These are phyloP conservation scores for Enteromius treurensis DNA, from an alignment of 2,797 vertebrate species.

Conservation along the genomic window DNA sequence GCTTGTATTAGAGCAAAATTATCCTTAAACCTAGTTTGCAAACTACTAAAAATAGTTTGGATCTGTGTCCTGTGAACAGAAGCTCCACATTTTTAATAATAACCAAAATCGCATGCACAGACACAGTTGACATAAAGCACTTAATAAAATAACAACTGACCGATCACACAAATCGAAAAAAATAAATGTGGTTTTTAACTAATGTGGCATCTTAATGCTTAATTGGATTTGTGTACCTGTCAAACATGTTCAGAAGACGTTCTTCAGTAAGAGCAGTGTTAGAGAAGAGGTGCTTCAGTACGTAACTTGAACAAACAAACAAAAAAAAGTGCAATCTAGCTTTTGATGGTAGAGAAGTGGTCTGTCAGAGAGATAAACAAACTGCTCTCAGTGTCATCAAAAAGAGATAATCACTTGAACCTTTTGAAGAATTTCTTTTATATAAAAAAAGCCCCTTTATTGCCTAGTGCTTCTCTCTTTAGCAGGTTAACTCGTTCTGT, in stretches of 20 bases:
- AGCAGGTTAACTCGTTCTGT: conserved; percentile 65
- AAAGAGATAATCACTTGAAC: conserved; percentile 68
- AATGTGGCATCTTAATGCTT: conserved; percentile 50
- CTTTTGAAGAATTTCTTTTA: conserved; percentile 38
- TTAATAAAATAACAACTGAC: conserved; percentile 70
- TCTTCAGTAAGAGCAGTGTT: conserved; percentile 54
- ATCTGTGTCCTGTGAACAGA: conserved; percentile 65
- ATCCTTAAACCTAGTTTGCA: conserved; percentile 72
- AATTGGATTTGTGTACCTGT: conserved; percentile 58
- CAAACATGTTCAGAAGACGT: conserved; percentile 59
- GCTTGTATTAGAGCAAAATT: conserved; percentile 67
- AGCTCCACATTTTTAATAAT: conserved; percentile 65
- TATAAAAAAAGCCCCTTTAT: conserved; percentile 34
- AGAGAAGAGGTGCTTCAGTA: conserved; percentile 67
- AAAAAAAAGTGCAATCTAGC: conserved; percentile 82
- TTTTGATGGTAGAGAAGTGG: conserved; percentile 72
- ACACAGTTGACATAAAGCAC: conserved; percentile 76
- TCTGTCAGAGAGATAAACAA: conserved; percentile 44
- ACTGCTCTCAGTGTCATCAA: conserved; percentile 52
- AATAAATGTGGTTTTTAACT: conserved; percentile 72
- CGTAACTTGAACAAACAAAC: conserved; percentile 63
- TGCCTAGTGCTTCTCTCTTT: conserved; percentile 67
- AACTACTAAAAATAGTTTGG: conserved; percentile 76
- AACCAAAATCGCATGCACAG: conserved; percentile 79
- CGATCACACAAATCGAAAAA: conserved; percentile 78